Base-by-base conservation (phyloP, 1,140 invertebrate genomes). In the Heliconius congener region DNA sequence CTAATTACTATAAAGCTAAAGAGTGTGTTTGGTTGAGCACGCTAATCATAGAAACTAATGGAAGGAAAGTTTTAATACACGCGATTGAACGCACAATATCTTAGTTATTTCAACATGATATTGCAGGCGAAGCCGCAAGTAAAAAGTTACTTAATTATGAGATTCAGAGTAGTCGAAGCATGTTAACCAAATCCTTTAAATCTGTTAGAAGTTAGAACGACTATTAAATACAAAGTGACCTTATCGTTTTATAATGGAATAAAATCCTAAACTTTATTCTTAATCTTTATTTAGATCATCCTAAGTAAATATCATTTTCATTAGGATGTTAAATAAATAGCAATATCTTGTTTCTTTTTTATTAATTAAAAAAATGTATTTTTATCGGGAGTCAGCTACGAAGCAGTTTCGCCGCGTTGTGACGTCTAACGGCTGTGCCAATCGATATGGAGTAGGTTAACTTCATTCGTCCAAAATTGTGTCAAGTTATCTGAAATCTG, bases 401-500 rank as follows among this genome's bases (percentile, higher is more conserved):
- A 30, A 30, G 11, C 55, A 23, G n/a, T 60, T 60, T 16, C 42
- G 42, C 23, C 19, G 57, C 57, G n/a, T 23, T 27, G 57, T 60
- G 57, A 60, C 57, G 57, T 60, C 60, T 66, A 30, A 66, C 60
- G 60, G 11, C 27, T 66, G 55, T 23, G 27, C 9, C 60, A 66
- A 66, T 66, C 60, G 60, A 66, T 66, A 66, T 66, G 13, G 60
- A 30, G 60, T 66, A 30, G 60, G 60, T 66, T 66, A 66, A 66
- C 60, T 27, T 66, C 23, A 23, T 66, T 66, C 60, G 60, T 11
- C 60, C 60, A 66, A 66, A 66, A 27, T 66, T 30, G 60, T 66
- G 60, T 66, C 60, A 66, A 66, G 60, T 66, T 66, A 66, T 66
- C 60, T 30, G 27, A 66, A 66, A 66, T 66, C 23, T 66, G 60